Conservation (phyloP, 2,113 vertebrate species). For the Nyctibius bracteatus region DNA sequence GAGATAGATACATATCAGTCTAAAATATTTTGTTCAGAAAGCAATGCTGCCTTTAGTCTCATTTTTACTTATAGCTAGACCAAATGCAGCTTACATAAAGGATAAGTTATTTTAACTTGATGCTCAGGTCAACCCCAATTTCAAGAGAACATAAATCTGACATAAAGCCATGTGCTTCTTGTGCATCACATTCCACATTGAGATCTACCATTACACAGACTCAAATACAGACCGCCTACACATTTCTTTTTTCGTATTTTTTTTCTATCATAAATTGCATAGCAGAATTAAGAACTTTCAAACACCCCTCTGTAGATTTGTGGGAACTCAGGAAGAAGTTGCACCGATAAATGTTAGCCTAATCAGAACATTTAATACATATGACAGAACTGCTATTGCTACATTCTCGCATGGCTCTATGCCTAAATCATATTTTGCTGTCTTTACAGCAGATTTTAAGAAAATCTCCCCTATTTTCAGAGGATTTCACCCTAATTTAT, state of each 20-base stretch:
- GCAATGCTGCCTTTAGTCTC: not conserved
- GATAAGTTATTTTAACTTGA: not conserved
- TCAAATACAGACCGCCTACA: not conserved
- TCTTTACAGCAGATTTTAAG: not conserved
- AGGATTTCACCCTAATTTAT: not conserved
- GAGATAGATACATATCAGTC: not conserved
- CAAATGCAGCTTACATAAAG: not conserved
- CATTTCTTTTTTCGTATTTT: not conserved
- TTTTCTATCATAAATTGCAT: not conserved
- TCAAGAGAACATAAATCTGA: not conserved
- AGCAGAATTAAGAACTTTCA: not conserved
- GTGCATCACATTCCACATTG: not conserved
- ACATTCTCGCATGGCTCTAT: not conserved
- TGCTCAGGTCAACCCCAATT: not conserved
- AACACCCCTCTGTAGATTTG: not conserved
- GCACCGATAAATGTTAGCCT: not conserved
- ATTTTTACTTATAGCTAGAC: not conserved
- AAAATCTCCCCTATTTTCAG: not conserved
- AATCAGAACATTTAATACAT: not conserved
- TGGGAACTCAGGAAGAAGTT: not conserved
- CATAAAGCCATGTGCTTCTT: not conserved
- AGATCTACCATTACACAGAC: not conserved
- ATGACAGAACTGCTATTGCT: not conserved
- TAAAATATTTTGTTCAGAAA: not conserved
- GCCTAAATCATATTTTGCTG: not conserved